Evolutionary conservation across 2,888 invertebrate species (phyloP), one percentile per base, ranked within the genome.

Genomic region (Melanotus villosus): DNA sequence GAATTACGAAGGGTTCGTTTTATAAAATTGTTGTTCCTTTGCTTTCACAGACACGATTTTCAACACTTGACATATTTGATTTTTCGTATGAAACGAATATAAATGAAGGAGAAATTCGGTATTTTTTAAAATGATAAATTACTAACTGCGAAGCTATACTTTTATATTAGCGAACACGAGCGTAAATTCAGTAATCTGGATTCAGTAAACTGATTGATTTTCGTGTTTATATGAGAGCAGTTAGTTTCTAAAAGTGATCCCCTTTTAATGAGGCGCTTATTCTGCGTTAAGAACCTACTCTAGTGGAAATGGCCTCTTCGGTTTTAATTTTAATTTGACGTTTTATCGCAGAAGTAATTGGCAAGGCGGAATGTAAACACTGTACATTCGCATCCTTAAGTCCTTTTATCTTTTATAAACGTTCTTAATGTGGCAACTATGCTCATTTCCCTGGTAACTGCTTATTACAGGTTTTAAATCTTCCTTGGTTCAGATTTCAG

Each of bases 341-440:
- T 52, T 52, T 52, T 52, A 52, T 52, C 52, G 30, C 14, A 10
- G 32, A 41, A 21, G 38, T 63, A 63, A 63, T 63, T 50, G 52
- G 41, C 50, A 47, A 43, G 26, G 58, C 41, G 59, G 18, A 41
- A 45, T 45, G 59, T 59, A 45, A 43, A 43, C 45, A 43, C 38
- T 23, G 32, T 36, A 38, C 47, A 16, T 50, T 38, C 30, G 52
- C 52, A 52, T 52, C 32, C 38, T 63, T n/a, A 32, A 50, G 62
- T 63, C 52, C 52, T 38, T 50, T 63, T 63, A 63, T 63, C 62
- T 52, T 41, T 54, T 63, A 36, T 23, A 50, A 63, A 63, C 23
- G 52, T 50, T 23, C 50, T 54, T 52, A 63, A 63, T 52, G 62
- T 52, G 50, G 62, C 38, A 36, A 38, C 52, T 38, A 18, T 26